Evolutionary conservation across 2,888 invertebrate genomes (phyloP), one percentile per base, ranked within the genome.

Genomic region (Torymus auratus): DNA sequence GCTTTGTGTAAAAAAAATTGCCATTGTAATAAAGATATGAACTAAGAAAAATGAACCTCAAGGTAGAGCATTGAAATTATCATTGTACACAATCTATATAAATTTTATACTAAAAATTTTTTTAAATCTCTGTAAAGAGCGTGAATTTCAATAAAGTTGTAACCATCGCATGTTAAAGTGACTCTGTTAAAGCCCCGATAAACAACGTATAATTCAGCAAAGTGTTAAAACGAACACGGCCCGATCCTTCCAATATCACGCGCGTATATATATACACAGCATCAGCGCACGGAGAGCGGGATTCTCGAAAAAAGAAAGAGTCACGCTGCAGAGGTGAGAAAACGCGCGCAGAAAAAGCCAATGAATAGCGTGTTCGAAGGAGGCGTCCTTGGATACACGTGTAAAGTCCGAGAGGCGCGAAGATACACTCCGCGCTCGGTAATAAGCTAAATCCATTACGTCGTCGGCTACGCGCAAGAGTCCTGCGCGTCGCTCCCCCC

Each of bases 391-490:
- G 84, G 83, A 79, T 65, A 68, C 77, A 82, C 71, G 77, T 83
- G 82, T 86, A 85, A 85, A 83, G 84, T 78, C 75, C 67, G 82
- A 81, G 82, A 81, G 83, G 83, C 81, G 75, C 83, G 81, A 84
- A 83, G 83, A 84, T 84, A 84, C 83, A 64, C 68, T 84, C 82
- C 71, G 73, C 74, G 73, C 74, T 74, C 82, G 73, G 87, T 87
- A 87, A 87, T 85, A 85, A 87, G 86, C 85, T 84, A 87, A 86
- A 86, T 86, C 86, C 86, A 87, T 87, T 86, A 86, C 86, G 83
- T 82, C 81, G 76, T 64, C 77, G 58, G 56, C 60, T 20, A 12
- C 23, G 13, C 58, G 41, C 62, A 17, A 17, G 5, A 15, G 71
- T 71, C 58, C 50, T 67, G 61, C 68, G 70, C 53, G 17, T 75